Evolutionary conservation across 2,888 invertebrate genomes (phyloP).

Genomic region (Calameuta filiformis): DNA sequence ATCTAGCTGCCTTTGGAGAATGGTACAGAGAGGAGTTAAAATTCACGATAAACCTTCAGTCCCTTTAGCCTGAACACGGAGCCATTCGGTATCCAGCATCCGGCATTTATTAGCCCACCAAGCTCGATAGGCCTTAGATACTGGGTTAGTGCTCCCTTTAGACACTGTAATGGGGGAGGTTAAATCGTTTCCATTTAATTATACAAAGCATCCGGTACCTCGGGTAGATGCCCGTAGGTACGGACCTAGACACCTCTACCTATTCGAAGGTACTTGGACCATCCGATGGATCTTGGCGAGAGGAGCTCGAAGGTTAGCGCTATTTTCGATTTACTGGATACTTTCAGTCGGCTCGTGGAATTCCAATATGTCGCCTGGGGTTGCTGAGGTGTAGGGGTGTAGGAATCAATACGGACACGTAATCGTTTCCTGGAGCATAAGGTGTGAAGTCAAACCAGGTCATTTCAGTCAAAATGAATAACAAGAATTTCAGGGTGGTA

Average conservation of each 20-base stretch:
- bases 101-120: conserved; percentile 15
- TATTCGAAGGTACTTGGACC: neutral
- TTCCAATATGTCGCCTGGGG: neutral
- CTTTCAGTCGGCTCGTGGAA: neutral
- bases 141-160: conserved; percentile 11
- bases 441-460: neutral
- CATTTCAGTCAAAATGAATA: neutral
- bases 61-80: conserved; percentile 13
- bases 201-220: conserved; percentile 13
- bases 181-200: conserved; percentile 20
- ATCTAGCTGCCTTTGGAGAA: neutral
- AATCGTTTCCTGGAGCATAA: neutral
- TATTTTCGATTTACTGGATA: neutral
- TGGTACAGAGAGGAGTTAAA: neutral
- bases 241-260: neutral
- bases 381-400: neutral
- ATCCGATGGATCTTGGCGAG: conserved; percentile 2
- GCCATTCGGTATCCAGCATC: conserved; percentile 10
- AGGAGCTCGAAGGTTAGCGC: neutral
- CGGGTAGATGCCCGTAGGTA: neutral
- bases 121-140: conserved; percentile 7
- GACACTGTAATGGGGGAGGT: conserved; percentile 9
- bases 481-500: neutral
- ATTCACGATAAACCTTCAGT: neutral
- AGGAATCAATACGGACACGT: neutral